phyloP scores from a whole-genome alignment of 2,888 invertebrate species.

The Zonitis immaculata region DNA sequence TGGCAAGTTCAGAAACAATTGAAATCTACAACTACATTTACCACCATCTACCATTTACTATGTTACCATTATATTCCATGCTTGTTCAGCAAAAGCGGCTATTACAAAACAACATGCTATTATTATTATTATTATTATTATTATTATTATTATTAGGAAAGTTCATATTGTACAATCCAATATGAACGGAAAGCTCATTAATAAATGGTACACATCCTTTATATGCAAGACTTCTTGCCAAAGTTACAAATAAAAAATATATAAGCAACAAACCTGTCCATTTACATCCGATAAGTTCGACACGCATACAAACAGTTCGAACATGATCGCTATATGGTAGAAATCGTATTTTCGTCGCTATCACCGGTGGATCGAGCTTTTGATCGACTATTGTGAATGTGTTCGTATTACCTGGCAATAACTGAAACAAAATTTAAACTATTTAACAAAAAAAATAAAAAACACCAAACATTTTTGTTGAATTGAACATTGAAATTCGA shows the following conservation, averaged over 20 bases:
- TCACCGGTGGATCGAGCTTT: conserved; percentile 67
- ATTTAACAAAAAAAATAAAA: no score
- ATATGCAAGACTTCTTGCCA: no score
- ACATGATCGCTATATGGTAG: conserved; percentile 74
- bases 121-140: no score
- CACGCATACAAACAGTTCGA: conserved; percentile 74
- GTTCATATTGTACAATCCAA: no score
- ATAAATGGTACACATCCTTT: no score
- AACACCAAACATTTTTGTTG: no score
- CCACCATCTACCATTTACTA: conserved; percentile 1
- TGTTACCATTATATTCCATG: conserved; percentile 22
- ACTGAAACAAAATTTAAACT: conserved; percentile 53
- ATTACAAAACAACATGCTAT: conserved; percentile 19
- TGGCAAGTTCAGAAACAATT: conserved; percentile 30
- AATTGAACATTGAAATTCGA: neutral
- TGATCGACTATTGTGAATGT: conserved; percentile 72
- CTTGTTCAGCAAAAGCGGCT: conserved; percentile 25
- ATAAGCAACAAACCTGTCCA: conserved; percentile 70
- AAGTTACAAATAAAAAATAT: no score
- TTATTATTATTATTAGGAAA: no score
- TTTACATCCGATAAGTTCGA: conserved; percentile 75
- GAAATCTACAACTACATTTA: conserved; percentile 22
- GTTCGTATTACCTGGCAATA: conserved; percentile 74
- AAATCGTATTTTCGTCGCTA: conserved; percentile 71
- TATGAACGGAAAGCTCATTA: no score